A percentile compares a stretch with the other conserved stretches of the same genome.
These are phyloP conservation scores for Sialis fuliginosa DNA, from an alignment of 2,888 invertebrate genomes.

Conservation along the genomic window DNA sequence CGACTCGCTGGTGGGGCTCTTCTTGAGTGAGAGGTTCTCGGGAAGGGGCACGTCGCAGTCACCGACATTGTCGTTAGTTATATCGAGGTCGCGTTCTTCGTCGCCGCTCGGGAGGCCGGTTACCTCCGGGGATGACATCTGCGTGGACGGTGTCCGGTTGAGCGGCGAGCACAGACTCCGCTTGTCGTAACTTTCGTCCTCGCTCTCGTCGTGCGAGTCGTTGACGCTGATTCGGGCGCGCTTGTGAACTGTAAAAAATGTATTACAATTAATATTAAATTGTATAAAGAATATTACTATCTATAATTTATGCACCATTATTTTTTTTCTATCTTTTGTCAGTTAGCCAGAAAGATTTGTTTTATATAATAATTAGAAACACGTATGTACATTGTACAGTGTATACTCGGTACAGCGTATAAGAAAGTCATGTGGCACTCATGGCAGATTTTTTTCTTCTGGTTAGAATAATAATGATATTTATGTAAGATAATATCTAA, in stretches of 20 bases:
- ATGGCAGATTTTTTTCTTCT: no score
- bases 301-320: background rate
- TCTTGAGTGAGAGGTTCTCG: conserved; percentile 68
- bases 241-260: conserved; percentile 23
- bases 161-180: conserved; percentile 21
- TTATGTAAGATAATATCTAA: no score
- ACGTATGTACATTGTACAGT: no score
- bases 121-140: conserved; percentile 17
- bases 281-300: background rate
- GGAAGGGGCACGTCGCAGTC: conserved; percentile 41
- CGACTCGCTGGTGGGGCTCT: conserved; percentile 30
- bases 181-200: conserved; percentile 22
- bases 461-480: no score
- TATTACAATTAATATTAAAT: background rate
- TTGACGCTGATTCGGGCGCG: conserved; percentile 28
- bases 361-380: no score
- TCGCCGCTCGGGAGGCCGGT: conserved; percentile 19
- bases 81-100: conserved; percentile 34
- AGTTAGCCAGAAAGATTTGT: no score
- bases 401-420: no score
- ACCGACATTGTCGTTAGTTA: conserved; percentile 27
- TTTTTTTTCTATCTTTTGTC: no score
- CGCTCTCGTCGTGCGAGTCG: conserved; percentile 28
- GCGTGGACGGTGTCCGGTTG: conserved; percentile 22
- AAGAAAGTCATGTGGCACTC: no score